Percentiles rank a stretch among this genome's conserved stretches.
Evolutionary conservation across 64 coral and sea anemone genomes (phyloP).

Genomic region (Hydrozoanthus tunicans): DNA sequence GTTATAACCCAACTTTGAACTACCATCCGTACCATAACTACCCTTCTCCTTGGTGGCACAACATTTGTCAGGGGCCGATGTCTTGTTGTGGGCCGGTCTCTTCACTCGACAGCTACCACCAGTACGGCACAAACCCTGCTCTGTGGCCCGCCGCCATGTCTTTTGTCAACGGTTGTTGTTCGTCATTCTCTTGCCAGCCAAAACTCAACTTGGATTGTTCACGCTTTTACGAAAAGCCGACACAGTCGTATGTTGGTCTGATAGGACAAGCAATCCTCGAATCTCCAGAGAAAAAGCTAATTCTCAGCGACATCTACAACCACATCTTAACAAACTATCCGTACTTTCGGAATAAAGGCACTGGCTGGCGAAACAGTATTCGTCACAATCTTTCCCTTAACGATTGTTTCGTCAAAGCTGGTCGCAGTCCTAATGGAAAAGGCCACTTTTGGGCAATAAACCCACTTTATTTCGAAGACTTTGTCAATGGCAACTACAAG

Average conservation of each 20-base stretch:
- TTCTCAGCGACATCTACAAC: conserved; percentile 57
- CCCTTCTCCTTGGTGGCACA: neutral
- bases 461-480: conserved; percentile 35
- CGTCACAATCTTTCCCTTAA: conserved; percentile 50
- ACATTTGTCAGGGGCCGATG: neutral
- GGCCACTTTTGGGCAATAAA: conserved; percentile 48
- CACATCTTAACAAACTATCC: conserved; percentile 50
- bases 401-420: conserved; percentile 51
- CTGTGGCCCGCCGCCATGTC: conserved; percentile 52
- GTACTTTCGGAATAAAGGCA: conserved; percentile 55
- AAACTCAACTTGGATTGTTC: neutral
- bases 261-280: conserved; percentile 39
- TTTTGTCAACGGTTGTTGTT: neutral
- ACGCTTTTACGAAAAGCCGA: conserved; percentile 48
- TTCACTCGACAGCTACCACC: neutral
- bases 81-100: neutral
- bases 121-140: neutral
- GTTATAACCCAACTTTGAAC: neutral
- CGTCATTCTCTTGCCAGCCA: conserved; percentile 1
- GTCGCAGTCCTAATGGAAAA: conserved; percentile 54
- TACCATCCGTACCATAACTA: conserved; percentile 37
- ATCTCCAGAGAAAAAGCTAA: conserved; percentile 46
- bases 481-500: conserved; percentile 48
- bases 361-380: conserved; percentile 55
- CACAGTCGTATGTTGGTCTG: conserved; percentile 49